A percentile compares a stretch with the other conserved stretches of the same genome.
phyloP scores from a whole-genome alignment of 1,140 invertebrate genomes.

The Chrysomallon squamiferum region DNA sequence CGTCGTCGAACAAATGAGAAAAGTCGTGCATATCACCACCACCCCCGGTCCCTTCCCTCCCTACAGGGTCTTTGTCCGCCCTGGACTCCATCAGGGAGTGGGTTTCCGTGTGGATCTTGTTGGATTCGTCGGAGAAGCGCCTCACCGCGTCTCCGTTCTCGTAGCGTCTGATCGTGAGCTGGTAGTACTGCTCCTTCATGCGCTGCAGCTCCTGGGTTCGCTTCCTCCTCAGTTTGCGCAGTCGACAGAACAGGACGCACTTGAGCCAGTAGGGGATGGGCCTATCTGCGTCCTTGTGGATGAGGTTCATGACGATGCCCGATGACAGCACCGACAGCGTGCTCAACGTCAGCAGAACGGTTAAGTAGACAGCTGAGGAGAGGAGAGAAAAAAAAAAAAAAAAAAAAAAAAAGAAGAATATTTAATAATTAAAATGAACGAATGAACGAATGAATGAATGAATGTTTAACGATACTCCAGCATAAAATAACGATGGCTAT shows the following conservation, averaged over 20 bases:
- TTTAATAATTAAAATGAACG: no score
- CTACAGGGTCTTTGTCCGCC: neutral
- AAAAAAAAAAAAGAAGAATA: no score
- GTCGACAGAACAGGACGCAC: constrained; percentile 20
- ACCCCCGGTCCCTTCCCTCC: neutral
- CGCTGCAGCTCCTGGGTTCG: neutral
- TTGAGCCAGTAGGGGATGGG: constrained; percentile 23
- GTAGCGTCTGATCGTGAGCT: neutral
- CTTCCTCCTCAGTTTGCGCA: neutral
- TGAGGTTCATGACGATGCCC: constrained; percentile 41
- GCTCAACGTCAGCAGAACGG: constrained; percentile 38
- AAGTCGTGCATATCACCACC: constrained; percentile 2
- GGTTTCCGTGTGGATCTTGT: neutral
- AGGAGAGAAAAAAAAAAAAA: constrained; percentile 3
- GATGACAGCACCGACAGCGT: constrained; percentile 46
- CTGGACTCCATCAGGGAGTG: neutral
- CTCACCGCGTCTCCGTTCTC: constrained; percentile 3
- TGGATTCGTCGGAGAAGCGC: neutral
- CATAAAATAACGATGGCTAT: no score
- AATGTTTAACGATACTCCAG: no score
- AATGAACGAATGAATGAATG: no score
- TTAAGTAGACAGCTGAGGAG: constrained; percentile 41
- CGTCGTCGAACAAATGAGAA: neutral
- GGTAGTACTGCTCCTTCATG: neutral
- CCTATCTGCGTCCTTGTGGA: constrained; percentile 30